phyloP scores from a whole-genome alignment of 2,113 vertebrate genomes.

The Daboia siamensis region DNA sequence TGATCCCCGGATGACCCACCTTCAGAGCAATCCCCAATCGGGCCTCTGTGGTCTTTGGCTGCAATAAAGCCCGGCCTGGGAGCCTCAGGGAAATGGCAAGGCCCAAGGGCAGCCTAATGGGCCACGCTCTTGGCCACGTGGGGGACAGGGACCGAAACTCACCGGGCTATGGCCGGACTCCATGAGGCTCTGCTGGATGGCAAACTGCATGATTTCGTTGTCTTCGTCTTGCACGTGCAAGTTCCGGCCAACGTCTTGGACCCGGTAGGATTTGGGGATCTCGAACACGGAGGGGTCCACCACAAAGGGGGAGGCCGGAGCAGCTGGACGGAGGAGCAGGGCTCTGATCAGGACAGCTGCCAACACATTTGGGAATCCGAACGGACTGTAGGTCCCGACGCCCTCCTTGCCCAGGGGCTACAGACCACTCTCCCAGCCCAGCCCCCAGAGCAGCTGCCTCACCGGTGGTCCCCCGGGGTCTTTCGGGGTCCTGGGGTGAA shows the following conservation, averaged over 20 bases:
- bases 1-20: background rate
- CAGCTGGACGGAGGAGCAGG: background rate
- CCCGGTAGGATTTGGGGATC: conserved; percentile 82
- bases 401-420: background rate
- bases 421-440: background rate
- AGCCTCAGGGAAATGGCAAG: background rate
- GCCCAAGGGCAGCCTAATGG: background rate
- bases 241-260: conserved; percentile 82
- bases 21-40: background rate
- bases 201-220: conserved; percentile 95
- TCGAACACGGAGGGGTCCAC: conserved; percentile 91
- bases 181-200: conserved; percentile 94
- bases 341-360: background rate
- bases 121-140: no score
- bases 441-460: background rate
- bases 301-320: conserved; percentile 70
- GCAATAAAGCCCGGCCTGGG: background rate
- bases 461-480: conserved; percentile 60
- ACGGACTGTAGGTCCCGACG: rapidly evolving
- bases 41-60: background rate
- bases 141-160: background rate
- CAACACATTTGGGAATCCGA: background rate
- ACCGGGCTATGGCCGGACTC: conserved; percentile 73
- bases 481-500: conserved; percentile 39
- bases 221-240: conserved; percentile 80